Conservation (phyloP, 2,113 vertebrate species). For the Prietella phreatophila region DNA sequence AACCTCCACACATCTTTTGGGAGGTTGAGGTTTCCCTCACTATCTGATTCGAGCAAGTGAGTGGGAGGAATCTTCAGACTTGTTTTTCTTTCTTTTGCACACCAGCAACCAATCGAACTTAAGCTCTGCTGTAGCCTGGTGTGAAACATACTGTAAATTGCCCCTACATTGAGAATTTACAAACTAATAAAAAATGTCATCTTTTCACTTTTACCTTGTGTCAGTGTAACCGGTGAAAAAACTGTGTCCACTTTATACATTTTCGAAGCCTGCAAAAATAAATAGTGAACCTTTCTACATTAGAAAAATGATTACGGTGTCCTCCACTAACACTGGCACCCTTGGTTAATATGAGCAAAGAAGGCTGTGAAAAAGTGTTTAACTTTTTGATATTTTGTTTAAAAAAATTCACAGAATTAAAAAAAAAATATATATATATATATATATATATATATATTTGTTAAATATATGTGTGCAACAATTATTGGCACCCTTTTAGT, state of each 20-base stretch:
- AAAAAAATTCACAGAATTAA: no score
- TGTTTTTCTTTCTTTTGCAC: slow-evolving; percentile 17
- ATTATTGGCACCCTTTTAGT: no score
- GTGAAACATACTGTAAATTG: not conserved
- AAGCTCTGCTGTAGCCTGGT: not conserved
- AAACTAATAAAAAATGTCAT: not conserved
- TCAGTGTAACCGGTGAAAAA: not conserved
- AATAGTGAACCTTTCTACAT: not conserved
- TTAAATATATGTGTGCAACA: no score
- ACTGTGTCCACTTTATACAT: no score
- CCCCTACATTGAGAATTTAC: not conserved
- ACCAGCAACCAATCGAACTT: not conserved
- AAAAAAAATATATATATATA: no score
- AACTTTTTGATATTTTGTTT: no score
- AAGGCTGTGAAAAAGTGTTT: no score
- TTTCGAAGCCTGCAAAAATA: not conserved
- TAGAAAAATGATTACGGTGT: not conserved
- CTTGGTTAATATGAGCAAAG: no score
- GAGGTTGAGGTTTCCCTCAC: slow-evolving; percentile 35
- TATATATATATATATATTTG: no score
- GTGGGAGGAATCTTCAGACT: slow-evolving; percentile 42
- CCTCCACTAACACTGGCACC: no score
- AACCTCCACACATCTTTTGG: slow-evolving; percentile 20
- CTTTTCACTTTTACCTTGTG: not conserved
- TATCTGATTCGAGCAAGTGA: slow-evolving; percentile 38